Percentiles rank a stretch among this genome's conserved stretches.
Conservation (phyloP, 2,888 invertebrate species). For the Agrochola macilenta region DNA sequence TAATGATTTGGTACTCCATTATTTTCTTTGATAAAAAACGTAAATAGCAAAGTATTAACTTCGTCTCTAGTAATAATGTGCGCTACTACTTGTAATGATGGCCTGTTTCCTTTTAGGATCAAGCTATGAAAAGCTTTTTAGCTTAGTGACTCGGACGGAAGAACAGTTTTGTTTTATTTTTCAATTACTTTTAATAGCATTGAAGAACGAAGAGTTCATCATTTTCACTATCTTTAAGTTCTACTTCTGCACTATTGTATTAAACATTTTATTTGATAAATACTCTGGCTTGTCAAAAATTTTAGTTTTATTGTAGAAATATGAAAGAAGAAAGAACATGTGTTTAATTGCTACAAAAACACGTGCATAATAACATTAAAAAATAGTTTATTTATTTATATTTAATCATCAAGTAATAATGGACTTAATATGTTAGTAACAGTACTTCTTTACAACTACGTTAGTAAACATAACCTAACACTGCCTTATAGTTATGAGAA, state of each 20-base stretch:
- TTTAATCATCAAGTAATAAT: too few species aligned
- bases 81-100: conserved; percentile 25
- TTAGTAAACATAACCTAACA: too few species aligned
- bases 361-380: not conserved
- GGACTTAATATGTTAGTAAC: too few species aligned
- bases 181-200: conserved; percentile 11
- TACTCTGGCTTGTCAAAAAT: not conserved
- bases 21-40: not conserved
- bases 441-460: too few species aligned
- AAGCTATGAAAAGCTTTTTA: conserved; percentile 30
- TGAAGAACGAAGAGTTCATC: conserved; percentile 2
- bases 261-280: not conserved
- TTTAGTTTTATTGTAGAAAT: not conserved
- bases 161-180: conserved; percentile 27
- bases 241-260: not conserved
- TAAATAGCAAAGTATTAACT: not conserved
- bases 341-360: not conserved
- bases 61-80: conserved; percentile 17
- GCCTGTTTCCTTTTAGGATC: conserved; percentile 32
- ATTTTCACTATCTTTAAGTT: conserved; percentile 4
- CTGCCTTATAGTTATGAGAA: too few species aligned
- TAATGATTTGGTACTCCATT: not conserved
- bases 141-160: conserved; percentile 9
- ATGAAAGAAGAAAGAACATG: too few species aligned
- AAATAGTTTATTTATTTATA: too few species aligned